Conservation (phyloP, 2,888 invertebrate species). For the Caenorhabditis sinica region DNA sequence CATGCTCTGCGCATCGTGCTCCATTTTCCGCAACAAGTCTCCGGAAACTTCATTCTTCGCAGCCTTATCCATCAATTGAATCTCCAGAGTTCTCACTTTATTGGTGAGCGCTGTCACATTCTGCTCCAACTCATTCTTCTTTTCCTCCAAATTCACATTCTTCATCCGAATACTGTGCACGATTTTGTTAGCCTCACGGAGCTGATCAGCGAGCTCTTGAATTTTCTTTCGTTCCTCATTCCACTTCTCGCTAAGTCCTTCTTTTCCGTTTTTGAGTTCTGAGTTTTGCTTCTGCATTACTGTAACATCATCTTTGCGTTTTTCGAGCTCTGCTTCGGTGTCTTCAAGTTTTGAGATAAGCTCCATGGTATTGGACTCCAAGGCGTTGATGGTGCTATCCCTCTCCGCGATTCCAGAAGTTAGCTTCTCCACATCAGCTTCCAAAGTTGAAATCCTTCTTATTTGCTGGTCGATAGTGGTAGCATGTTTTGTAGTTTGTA, state of each 20-base stretch:
- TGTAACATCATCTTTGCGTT: constrained; percentile 64
- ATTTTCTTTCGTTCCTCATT: constrained; percentile 62
- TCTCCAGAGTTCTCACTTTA: constrained; percentile 65
- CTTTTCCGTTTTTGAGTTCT: constrained; percentile 63
- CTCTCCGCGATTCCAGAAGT: constrained; percentile 25
- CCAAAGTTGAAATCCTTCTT: constrained; percentile 32
- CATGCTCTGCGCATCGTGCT: constrained; percentile 67
- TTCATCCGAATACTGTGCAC: constrained; percentile 64
- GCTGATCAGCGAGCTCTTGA: constrained; percentile 64
- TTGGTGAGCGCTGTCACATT: constrained; percentile 41
- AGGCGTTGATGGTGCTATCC: constrained; percentile 58
- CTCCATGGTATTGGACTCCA: constrained; percentile 67
- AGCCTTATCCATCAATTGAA: constrained; percentile 69
- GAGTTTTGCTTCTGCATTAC: constrained; percentile 64
- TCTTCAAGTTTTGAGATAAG: constrained; percentile 59
- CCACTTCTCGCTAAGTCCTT: constrained; percentile 50
- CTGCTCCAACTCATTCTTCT: constrained; percentile 66
- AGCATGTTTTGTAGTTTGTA: constrained; percentile 41
- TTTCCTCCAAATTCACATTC: constrained; percentile 67
- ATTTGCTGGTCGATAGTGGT: constrained; percentile 44
- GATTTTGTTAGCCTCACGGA: constrained; percentile 62
- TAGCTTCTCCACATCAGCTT: constrained; percentile 48
- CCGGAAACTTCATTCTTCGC: constrained; percentile 68
- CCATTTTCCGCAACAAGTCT: constrained; percentile 70
- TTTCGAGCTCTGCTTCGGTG: constrained; percentile 46